These are phyloP conservation scores for Actinemys pallida DNA, from an alignment of 2,113 vertebrate genomes.

Conservation along the genomic window DNA sequence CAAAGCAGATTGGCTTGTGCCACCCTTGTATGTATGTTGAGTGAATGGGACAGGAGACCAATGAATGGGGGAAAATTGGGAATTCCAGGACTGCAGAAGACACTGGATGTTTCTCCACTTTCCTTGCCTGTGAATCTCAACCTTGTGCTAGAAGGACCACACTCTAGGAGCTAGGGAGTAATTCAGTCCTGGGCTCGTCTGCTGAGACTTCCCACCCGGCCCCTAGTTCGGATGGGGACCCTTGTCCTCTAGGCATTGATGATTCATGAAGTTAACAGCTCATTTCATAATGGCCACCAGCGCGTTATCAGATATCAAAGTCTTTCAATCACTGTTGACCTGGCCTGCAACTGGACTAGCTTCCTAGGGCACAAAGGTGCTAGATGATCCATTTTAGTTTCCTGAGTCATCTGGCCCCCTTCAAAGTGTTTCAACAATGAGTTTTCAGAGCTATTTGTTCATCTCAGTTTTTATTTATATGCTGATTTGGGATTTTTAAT, in stretches of 20 bases:
- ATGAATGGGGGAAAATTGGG: background rate
- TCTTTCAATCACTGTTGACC: background rate
- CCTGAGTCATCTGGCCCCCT: background rate
- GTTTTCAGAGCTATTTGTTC: background rate
- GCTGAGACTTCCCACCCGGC: background rate
- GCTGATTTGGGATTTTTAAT: background rate
- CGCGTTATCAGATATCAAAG: background rate
- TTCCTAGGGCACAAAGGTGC: background rate
- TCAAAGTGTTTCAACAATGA: background rate
- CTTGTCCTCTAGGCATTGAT: background rate
- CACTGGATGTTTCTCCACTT: background rate
- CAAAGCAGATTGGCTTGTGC: background rate
- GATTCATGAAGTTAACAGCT: background rate
- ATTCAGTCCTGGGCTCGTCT: background rate
- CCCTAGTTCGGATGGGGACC: background rate
- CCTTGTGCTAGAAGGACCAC: background rate
- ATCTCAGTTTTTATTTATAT: background rate
- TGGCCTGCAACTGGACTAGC: background rate
- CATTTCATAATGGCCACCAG: background rate
- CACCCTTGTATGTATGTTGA: background rate
- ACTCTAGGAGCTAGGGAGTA: background rate
- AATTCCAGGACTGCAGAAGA: background rate
- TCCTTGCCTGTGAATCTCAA: background rate
- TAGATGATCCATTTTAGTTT: fast-evolving
- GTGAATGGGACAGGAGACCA: background rate